phyloP scores from a whole-genome alignment of 2,113 vertebrate genomes.

The rat (Rattus norvegicus) region DNA sequence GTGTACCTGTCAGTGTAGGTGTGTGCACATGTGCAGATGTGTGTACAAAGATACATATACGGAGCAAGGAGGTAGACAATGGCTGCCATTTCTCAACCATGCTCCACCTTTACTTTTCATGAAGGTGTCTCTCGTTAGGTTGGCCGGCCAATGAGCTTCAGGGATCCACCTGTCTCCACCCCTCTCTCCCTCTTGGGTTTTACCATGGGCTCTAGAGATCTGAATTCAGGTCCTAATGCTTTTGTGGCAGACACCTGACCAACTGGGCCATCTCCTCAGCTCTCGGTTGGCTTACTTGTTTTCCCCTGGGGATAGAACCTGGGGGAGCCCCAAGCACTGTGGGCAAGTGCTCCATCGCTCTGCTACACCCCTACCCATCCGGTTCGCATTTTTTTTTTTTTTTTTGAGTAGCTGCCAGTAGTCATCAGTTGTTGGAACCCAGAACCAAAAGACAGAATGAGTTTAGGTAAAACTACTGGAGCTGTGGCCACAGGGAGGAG shows the following conservation, averaged over 20 bases:
- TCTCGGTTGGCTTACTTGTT: background rate
- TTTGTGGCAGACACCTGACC: background rate
- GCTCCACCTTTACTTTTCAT: background rate
- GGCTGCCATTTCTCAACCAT: background rate
- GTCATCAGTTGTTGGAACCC: background rate
- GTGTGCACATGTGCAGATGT: too few species aligned
- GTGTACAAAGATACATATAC: background rate
- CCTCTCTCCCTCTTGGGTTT: background rate
- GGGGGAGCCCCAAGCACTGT: background rate
- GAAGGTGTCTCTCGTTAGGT: too few species aligned
- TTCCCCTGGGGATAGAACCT: too few species aligned
- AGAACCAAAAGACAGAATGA: background rate
- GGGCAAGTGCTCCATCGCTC: background rate
- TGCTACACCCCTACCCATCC: background rate
- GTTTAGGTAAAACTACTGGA: background rate
- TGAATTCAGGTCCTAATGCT: background rate
- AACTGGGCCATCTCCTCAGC: background rate
- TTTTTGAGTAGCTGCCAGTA: background rate
- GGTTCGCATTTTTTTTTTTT: background rate
- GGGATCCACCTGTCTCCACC: too few species aligned
- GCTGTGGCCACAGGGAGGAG: background rate
- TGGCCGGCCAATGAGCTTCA: background rate
- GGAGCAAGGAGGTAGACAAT: too few species aligned
- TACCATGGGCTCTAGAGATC: background rate
- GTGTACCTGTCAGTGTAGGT: too few species aligned